Conservation (phyloP, 2,888 invertebrate genomes). For the Dryocosmus kuriphilus region DNA sequence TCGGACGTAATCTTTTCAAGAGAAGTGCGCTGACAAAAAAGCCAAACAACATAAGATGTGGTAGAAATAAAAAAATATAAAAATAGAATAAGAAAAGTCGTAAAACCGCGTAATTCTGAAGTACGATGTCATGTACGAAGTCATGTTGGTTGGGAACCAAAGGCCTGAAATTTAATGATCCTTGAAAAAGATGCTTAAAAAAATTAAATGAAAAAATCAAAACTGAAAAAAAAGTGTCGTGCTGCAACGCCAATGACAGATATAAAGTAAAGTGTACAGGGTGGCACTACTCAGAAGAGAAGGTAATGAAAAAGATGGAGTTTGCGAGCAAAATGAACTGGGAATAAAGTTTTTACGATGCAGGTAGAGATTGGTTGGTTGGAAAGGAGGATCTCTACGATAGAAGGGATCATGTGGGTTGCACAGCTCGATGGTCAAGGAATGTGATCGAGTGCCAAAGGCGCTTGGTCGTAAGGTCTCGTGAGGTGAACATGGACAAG, state of each 20-base stretch:
- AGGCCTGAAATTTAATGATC: conserved; percentile 29
- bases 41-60: background rate
- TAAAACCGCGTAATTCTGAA: background rate
- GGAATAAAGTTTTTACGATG: conserved; percentile 15
- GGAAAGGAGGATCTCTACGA: conserved; percentile 49
- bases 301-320: conserved; percentile 6
- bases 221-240: conserved; percentile 5
- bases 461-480: conserved; percentile 64
- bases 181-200: conserved; percentile 23
- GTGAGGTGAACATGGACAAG: conserved; percentile 74
- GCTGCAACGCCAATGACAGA: background rate
- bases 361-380: conserved; percentile 4
- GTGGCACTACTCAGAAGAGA: conserved; percentile 4
- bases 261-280: background rate
- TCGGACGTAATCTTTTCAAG: background rate
- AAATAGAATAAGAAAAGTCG: background rate
- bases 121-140: background rate
- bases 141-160: conserved; percentile 14
- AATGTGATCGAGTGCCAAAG: conserved; percentile 74
- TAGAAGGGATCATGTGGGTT: conserved; percentile 66
- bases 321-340: conserved; percentile 11
- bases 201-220: conserved; percentile 18
- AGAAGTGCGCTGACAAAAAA: background rate
- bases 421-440: conserved; percentile 56
- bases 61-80: background rate